Conservation (phyloP, 2,113 vertebrate genomes). For the Natator depressus region DNA sequence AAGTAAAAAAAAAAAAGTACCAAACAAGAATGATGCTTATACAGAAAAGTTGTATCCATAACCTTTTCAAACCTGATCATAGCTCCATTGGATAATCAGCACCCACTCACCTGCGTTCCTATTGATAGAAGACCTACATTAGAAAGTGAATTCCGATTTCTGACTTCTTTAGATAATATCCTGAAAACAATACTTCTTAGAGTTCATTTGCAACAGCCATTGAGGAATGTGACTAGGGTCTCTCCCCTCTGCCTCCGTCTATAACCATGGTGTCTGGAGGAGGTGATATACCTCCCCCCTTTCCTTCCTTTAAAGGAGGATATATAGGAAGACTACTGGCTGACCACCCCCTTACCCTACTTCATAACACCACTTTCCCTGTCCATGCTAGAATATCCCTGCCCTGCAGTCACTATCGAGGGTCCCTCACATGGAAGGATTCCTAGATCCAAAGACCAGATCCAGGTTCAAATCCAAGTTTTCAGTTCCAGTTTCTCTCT, state of each 20-base stretch:
- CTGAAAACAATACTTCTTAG: not conserved
- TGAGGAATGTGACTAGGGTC: not conserved
- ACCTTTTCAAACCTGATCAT: not conserved
- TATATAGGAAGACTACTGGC: not conserved
- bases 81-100: too few relatives aligned
- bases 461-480: not conserved
- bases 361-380: not conserved
- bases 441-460: not conserved
- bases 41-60: accelerated
- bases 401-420: not conserved
- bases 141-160: too few relatives aligned
- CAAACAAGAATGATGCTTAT: not conserved
- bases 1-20: not conserved
- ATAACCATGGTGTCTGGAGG: not conserved
- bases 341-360: not conserved
- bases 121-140: too few relatives aligned
- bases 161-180: too few relatives aligned
- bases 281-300: not conserved
- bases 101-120: too few relatives aligned
- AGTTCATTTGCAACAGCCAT: not conserved
- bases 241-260: not conserved
- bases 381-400: too few relatives aligned
- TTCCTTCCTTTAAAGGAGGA: not conserved
- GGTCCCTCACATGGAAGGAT: not conserved
- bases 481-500: not conserved